Percentiles rank a stretch among this genome's conserved stretches.
These are phyloP conservation scores for Corynorhinus townsendii DNA, from an alignment of 2,113 vertebrate genomes.

Conservation along the genomic window DNA sequence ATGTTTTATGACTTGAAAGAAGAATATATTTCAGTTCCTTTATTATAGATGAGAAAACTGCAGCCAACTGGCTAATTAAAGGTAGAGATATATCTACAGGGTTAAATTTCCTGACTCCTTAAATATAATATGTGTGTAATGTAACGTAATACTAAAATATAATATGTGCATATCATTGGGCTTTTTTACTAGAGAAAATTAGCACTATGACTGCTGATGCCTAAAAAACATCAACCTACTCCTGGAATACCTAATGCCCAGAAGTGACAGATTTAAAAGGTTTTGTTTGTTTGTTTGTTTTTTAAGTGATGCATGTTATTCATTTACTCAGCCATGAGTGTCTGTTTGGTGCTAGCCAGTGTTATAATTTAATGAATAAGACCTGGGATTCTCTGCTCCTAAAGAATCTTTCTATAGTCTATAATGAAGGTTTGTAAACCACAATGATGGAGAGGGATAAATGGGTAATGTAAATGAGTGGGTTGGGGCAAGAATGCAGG, in stretches of 20 bases:
- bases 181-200: neutral
- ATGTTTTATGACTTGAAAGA: constrained; percentile 22
- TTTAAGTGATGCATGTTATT: neutral
- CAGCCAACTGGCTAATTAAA: neutral
- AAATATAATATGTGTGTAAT: neutral
- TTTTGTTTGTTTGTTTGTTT: neutral
- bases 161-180: neutral
- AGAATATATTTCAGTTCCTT: neutral
- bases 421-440: neutral
- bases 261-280: neutral
- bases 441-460: neutral
- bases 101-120: neutral
- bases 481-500: neutral
- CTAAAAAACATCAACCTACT: neutral
- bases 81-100: neutral
- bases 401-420: neutral
- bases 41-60: neutral
- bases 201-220: neutral
- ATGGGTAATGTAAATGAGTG: neutral
- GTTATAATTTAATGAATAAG: neutral
- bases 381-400: neutral
- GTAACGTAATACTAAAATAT: too few species aligned
- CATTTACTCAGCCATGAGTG: neutral
- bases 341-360: neutral
- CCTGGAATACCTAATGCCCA: neutral